Evolutionary conservation across 2,113 vertebrate genomes (phyloP).

Genomic region (Geothlypis trichas): DNA sequence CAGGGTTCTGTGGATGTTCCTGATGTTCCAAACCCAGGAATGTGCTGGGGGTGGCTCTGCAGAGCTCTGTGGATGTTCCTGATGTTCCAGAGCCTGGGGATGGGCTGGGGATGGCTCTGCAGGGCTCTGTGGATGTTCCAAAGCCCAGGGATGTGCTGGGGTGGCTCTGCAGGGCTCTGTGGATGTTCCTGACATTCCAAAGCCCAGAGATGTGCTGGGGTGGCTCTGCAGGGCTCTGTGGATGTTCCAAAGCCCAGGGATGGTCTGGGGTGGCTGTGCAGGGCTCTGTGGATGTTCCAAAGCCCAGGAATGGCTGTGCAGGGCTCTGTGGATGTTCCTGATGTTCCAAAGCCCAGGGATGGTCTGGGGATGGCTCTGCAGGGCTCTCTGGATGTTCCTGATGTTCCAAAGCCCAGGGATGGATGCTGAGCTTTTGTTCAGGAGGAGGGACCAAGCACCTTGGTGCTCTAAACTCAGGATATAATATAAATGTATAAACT

Average conservation of each 20-base stretch:
- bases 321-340: too few species aligned
- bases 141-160: neutral
- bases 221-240: rapidly evolving
- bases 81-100: neutral
- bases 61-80: rapidly evolving
- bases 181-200: neutral
- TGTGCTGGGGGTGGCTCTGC: neutral
- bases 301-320: rapidly evolving
- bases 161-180: rapidly evolving
- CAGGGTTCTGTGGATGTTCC: too few species aligned
- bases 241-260: rapidly evolving
- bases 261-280: neutral
- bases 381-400: rapidly evolving
- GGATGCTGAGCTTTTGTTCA: neutral
- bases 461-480: neutral
- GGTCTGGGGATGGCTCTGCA: neutral
- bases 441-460: neutral
- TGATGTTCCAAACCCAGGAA: too few species aligned
- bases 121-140: rapidly evolving
- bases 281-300: rapidly evolving
- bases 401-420: neutral
- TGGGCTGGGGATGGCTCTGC: neutral
- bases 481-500: neutral
- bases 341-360: neutral
- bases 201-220: neutral